phyloP scores from a whole-genome alignment of 2,888 invertebrate species.

The Anoplius nigerrimus region DNA sequence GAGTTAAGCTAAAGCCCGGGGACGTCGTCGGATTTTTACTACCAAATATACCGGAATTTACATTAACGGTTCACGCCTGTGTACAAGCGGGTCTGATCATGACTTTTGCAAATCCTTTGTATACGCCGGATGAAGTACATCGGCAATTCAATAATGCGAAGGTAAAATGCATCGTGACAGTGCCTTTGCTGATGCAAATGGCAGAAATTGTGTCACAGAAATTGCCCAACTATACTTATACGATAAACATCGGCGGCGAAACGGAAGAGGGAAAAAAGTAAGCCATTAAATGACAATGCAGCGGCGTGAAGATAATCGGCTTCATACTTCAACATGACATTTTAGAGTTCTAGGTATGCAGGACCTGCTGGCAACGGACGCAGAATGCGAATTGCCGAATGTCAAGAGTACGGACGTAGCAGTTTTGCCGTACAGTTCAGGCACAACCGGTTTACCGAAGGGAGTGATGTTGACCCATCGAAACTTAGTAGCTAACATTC shows the following conservation, averaged over 20 bases:
- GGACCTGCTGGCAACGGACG: slow-evolving; percentile 69
- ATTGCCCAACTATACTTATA: slow-evolving; percentile 79
- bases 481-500: slow-evolving; percentile 80
- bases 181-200: slow-evolving; percentile 80
- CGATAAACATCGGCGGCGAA: slow-evolving; percentile 81
- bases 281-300: slow-evolving; percentile 16
- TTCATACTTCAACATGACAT: neutral
- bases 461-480: slow-evolving; percentile 85
- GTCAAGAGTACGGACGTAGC: slow-evolving; percentile 50
- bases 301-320: slow-evolving; percentile 1
- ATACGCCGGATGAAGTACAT: slow-evolving; percentile 81
- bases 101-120: slow-evolving; percentile 83
- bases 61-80: slow-evolving; percentile 81
- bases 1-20: slow-evolving; percentile 78
- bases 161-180: slow-evolving; percentile 81
- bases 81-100: slow-evolving; percentile 81
- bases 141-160: slow-evolving; percentile 81
- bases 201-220: slow-evolving; percentile 77
- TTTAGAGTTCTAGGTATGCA: slow-evolving; percentile 68
- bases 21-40: slow-evolving; percentile 82
- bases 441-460: slow-evolving; percentile 90
- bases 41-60: slow-evolving; percentile 84
- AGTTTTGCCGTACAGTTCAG: slow-evolving; percentile 76
- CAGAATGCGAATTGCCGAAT: slow-evolving; percentile 72
- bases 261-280: slow-evolving; percentile 75